Base-by-base conservation (phyloP, 2,888 invertebrate genomes). In the Cryptus armator region DNA sequence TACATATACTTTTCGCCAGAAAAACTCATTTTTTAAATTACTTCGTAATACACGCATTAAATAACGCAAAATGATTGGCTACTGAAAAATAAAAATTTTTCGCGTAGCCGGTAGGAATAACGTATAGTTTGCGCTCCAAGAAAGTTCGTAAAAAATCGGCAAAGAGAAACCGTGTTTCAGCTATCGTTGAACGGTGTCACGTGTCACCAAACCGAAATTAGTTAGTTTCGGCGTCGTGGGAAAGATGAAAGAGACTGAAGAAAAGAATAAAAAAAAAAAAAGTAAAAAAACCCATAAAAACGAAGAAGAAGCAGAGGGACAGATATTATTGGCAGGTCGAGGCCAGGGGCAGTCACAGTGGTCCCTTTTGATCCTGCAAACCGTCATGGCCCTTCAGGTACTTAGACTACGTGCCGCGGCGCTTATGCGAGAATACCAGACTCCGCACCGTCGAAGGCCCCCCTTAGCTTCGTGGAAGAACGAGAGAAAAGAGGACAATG, bases 321-420 rank as follows among this genome's bases (percentile, higher is more conserved):
- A 59, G 4, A 59, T 59, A 59, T 14, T 59, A 72, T 83, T 83
- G 77, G 77, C 82, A 66, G 79, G 72, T 76, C 71, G 77, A 67
- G 74, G 64, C 81, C 75, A 19, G 37, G 19, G 12, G 44, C 43
- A 44, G 44, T 66, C 64, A 24, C 19, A 66, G 62, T 75, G 71
- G 70, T 81, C 32, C 59, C 59, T 82, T 82, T 79, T 53, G 64
- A 46, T 48, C 67, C 81, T 79, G 68, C 12, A 44, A 77, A 72
- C 72, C 81, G 51, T 16, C 53, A 68, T 68, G 74, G 81, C 59
- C 82, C 79, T 85, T 71, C 82, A 59, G 82, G 82, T 85, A 85
- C 85, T 85, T 79, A 62, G 78, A 74, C 78, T 84, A 16, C 76
- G 64, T 32, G 72, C n/a, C 44, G 53, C 53, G 5, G 24, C 24